These are phyloP conservation scores for Pseudopipra pipra DNA, from an alignment of 2,113 vertebrate genomes.

Conservation along the genomic window DNA sequence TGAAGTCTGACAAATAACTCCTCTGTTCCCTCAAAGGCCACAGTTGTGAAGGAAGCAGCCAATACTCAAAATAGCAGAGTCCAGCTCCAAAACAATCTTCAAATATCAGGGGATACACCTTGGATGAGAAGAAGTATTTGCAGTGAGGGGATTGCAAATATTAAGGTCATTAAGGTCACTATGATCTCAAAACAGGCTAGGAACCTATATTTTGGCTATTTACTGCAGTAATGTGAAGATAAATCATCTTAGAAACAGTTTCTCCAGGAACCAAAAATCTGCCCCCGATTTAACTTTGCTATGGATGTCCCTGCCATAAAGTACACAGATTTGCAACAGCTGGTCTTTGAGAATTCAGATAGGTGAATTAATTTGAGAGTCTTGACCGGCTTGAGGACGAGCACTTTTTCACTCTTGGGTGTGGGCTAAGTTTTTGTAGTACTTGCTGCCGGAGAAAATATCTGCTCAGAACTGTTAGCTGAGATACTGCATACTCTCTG, in stretches of 20 bases:
- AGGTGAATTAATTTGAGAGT: neutral
- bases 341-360: neutral
- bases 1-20: slow-evolving; percentile 37
- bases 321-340: neutral
- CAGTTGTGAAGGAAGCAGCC: slow-evolving; percentile 29
- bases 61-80: slow-evolving; percentile 32
- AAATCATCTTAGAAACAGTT: slow-evolving; percentile 42
- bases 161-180: slow-evolving; percentile 55
- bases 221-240: neutral
- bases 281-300: neutral
- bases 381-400: neutral
- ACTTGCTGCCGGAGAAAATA: neutral
- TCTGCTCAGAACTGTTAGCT: neutral
- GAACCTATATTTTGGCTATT: slow-evolving; percentile 36
- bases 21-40: neutral
- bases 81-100: slow-evolving; percentile 44
- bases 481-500: neutral
- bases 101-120: slow-evolving; percentile 52
- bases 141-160: slow-evolving; percentile 45
- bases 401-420: neutral
- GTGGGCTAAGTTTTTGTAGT: neutral
- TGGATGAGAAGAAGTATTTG: slow-evolving; percentile 40
- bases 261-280: slow-evolving; percentile 15
- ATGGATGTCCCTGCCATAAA: neutral
- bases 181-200: slow-evolving; percentile 51